These are phyloP conservation scores for Ariopsis seemanni DNA, from an alignment of 2,113 vertebrate species.

Conservation along the genomic window DNA sequence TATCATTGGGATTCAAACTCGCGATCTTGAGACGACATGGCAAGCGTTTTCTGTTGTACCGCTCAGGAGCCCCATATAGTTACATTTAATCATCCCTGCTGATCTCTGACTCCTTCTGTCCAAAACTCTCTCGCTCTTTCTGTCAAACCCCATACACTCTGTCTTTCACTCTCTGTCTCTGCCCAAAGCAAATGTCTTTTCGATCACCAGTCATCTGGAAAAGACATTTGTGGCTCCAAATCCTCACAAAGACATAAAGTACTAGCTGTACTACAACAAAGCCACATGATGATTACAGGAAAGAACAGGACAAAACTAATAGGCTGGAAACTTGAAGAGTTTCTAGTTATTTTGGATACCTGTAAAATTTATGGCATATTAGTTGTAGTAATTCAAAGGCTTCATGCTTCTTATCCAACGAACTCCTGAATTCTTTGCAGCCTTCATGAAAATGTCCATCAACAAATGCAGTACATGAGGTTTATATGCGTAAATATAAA, in stretches of 20 bases:
- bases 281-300: not conserved
- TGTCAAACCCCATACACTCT: not conserved
- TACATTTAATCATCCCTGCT: slow-evolving; percentile 1
- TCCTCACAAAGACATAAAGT: not conserved
- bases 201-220: not conserved
- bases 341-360: not conserved
- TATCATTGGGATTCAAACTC: not conserved
- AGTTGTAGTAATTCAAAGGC: not conserved
- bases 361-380: not conserved
- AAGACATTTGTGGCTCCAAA: not conserved
- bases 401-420: not conserved
- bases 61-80: not conserved
- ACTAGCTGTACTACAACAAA: not conserved
- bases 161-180: not conserved
- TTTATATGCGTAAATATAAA: not conserved
- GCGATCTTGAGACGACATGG: not conserved
- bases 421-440: not conserved
- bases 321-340: not conserved
- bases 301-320: not conserved
- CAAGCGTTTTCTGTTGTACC: not conserved
- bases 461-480: not conserved
- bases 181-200: not conserved
- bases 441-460: not conserved
- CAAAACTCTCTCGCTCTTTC: not conserved
- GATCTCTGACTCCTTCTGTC: not conserved